Evolutionary conservation across 2,888 invertebrate species (phyloP).

Genomic region (Periphyllus acericola): DNA sequence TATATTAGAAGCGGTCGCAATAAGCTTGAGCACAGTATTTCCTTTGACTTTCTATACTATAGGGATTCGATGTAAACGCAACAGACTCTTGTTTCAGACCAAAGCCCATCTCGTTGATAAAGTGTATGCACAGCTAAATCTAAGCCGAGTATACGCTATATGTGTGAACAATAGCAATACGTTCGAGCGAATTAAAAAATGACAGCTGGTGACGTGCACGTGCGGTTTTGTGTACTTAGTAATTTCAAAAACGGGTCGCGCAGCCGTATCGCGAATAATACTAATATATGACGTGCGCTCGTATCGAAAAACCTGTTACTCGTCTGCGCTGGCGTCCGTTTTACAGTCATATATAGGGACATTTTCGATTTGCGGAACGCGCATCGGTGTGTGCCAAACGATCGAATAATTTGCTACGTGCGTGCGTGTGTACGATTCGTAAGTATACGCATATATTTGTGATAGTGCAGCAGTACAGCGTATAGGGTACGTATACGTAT

Average conservation of each 20-base stretch:
- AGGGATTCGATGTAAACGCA: too few relatives aligned
- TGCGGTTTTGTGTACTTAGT: not conserved
- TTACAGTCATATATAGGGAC: not conserved
- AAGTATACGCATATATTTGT: not conserved
- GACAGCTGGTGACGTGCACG: not conserved
- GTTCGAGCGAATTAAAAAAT: not conserved
- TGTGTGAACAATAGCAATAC: not conserved
- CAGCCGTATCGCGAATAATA: not conserved
- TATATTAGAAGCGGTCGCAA: too few relatives aligned
- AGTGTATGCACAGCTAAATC: too few relatives aligned
- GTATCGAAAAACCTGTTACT: not conserved
- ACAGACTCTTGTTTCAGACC: too few relatives aligned
- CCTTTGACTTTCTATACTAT: too few relatives aligned
- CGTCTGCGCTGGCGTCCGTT: not conserved
- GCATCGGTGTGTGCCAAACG: not conserved
- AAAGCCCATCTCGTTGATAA: too few relatives aligned
- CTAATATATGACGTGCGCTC: not conserved
- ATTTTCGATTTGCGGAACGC: not conserved
- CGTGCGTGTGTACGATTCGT: not conserved
- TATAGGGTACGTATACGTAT: not conserved
- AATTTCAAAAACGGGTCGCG: not conserved
- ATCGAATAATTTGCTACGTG: not conserved
- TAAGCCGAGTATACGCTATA: not conserved
- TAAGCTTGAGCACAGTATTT: too few relatives aligned
- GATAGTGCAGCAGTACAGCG: too few relatives aligned